phyloP scores from a whole-genome alignment of 2,797 vertebrate genomes.

The Prionace glauca region DNA sequence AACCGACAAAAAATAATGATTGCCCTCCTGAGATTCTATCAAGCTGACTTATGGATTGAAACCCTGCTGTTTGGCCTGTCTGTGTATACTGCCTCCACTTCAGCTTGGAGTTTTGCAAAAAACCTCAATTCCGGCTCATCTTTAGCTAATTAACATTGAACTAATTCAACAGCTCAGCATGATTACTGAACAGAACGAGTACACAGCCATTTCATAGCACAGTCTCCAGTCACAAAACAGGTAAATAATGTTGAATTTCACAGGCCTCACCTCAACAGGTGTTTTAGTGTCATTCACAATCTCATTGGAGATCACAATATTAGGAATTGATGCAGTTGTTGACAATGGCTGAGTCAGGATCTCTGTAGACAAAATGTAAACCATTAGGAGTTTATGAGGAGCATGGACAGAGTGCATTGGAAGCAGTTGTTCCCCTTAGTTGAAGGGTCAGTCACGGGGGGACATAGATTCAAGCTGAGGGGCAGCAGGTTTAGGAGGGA shows the following conservation, averaged over 20 bases:
- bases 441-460: too few species aligned
- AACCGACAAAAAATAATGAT: neutral
- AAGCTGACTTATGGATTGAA: neutral
- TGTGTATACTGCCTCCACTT: neutral
- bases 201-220: neutral
- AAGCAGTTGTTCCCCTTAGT: too few species aligned
- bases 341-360: conserved; percentile 10
- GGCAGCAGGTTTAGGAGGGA: too few species aligned
- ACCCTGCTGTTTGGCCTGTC: neutral
- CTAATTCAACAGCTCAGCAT: neutral
- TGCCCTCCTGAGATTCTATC: neutral
- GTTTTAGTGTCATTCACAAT: conserved; percentile 52
- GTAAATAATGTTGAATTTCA: neutral
- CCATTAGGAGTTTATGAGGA: too few species aligned
- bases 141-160: neutral
- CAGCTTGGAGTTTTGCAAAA: neutral
- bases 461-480: too few species aligned
- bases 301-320: conserved; percentile 48
- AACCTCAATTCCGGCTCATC: neutral
- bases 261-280: conserved; percentile 56
- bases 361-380: neutral
- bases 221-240: neutral
- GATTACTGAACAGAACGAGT: neutral
- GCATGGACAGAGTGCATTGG: too few species aligned
- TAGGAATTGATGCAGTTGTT: conserved; percentile 41